Evolutionary conservation across 2,888 invertebrate species (phyloP), one percentile per base, ranked within the genome.

Genomic region (Trichogramma evanescens): DNA sequence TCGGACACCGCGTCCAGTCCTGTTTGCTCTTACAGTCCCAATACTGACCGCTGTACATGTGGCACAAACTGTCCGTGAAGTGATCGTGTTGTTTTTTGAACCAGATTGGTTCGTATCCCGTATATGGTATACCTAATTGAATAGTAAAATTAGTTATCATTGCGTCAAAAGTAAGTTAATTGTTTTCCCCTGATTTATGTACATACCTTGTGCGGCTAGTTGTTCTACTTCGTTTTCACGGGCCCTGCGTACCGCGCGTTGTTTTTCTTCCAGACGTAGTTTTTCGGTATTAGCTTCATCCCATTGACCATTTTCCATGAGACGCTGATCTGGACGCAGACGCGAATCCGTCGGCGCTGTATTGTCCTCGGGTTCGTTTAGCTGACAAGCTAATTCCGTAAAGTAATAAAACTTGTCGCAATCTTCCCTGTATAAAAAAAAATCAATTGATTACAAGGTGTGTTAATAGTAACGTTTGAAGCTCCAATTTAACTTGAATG

Each of bases 281-380:
- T 94, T 93, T 77, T 92, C 91, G 1, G 81, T 76, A 79, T 96
- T 96, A 62, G 95, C 95, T 66, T 89, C 91, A 72, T 95, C 91
- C 92, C 95, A 95, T 58, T 83, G 82, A 4, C 95, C 95, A 64
- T 91, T 85, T 80, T 98, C 97, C 98, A 99, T 99, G 69, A 95
- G 84, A 56, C 98, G 86, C 81, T 99, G 99, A 84, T 99, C 99
- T 61, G 98, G 98, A 59, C 99, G 84, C 56, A 84, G 79, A 43
- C 97, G 86, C 56, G 92, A 89, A 82, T 99, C 99, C 0, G 98
- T 96, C 7, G 97, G 97, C 55, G 96, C 95, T 41, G 98, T 88
- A 64, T 87, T 90, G 5, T 88, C 86, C 80, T 99, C 99, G 51
- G 84, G 83, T 81, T 99, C 98, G 80, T 99, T 99, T 70, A 99